phyloP scores from a whole-genome alignment of 2,113 vertebrate species.

The Varanus komodoensis region DNA sequence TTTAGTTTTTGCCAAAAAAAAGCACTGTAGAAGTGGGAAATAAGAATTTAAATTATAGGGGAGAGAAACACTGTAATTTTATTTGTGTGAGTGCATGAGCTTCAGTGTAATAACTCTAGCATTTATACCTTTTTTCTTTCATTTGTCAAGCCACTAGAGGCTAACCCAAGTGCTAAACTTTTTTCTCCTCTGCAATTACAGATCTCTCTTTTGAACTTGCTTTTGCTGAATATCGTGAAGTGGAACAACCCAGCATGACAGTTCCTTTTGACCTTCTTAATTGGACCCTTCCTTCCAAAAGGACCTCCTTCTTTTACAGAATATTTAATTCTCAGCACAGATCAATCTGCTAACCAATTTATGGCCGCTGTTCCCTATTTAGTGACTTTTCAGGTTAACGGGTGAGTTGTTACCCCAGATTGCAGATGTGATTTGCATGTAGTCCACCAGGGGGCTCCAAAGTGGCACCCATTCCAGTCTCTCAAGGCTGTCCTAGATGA shows the following conservation, averaged over 20 bases:
- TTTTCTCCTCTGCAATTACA: constrained; percentile 43
- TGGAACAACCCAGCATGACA: constrained; percentile 24
- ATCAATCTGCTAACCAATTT: constrained; percentile 5
- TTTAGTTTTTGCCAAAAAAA: neutral
- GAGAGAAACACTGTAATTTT: constrained; percentile 32
- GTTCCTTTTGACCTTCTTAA: constrained; percentile 16
- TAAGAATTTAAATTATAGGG: neutral
- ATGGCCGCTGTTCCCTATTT: neutral
- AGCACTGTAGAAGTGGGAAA: neutral
- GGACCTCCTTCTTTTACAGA: constrained; percentile 1
- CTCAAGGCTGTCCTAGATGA: rapidly evolving
- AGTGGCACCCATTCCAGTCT: neutral
- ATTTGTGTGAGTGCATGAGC: neutral
- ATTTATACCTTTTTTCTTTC: constrained; percentile 30
- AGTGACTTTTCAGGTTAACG: neutral
- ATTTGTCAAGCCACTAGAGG: constrained; percentile 38
- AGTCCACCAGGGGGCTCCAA: neutral
- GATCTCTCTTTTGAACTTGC: constrained; percentile 27
- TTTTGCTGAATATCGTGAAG: constrained; percentile 33
- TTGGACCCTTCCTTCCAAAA: neutral
- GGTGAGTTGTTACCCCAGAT: neutral
- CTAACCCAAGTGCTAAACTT: constrained; percentile 33
- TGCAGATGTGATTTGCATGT: neutral
- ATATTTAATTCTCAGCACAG: constrained; percentile 9
- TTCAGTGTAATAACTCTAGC: constrained; percentile 40